Percentiles rank a stretch among this genome's conserved stretches.
phyloP scores from a whole-genome alignment of 2,888 invertebrate genomes.

The Hyposoter didymator region DNA sequence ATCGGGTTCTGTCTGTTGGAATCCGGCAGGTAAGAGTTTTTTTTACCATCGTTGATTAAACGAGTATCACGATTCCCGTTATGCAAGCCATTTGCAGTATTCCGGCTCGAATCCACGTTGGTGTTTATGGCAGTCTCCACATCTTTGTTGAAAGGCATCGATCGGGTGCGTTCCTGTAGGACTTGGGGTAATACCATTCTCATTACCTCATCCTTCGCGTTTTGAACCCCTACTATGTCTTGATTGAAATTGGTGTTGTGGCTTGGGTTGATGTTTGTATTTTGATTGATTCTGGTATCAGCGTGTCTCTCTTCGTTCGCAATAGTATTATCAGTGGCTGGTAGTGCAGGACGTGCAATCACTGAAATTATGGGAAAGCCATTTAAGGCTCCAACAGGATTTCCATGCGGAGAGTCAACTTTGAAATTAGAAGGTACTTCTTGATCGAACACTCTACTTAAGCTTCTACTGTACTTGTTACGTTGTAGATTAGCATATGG shows the following conservation, averaged over 20 bases:
- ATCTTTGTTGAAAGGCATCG: slow-evolving; percentile 32
- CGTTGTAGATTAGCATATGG: background rate
- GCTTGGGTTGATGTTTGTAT: slow-evolving; percentile 60
- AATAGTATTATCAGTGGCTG: slow-evolving; percentile 44
- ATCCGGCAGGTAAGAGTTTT: background rate
- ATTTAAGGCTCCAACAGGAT: background rate
- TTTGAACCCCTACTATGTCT: slow-evolving; percentile 66
- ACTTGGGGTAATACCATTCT: slow-evolving; percentile 70
- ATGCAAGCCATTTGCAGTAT: background rate
- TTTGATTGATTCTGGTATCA: slow-evolving; percentile 54
- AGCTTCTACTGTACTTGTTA: background rate
- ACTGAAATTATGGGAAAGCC: background rate
- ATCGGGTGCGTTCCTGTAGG: slow-evolving; percentile 32
- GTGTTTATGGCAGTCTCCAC: slow-evolving; percentile 24
- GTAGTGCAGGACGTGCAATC: slow-evolving; percentile 20
- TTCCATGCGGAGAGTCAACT: background rate
- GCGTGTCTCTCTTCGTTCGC: slow-evolving; percentile 39
- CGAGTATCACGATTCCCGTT: slow-evolving; percentile 15
- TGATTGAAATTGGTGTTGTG: slow-evolving; percentile 74
- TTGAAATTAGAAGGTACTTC: background rate
- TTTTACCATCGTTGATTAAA: background rate
- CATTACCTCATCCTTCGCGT: slow-evolving; percentile 69
- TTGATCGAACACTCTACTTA: background rate
- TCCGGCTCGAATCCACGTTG: slow-evolving; percentile 14
- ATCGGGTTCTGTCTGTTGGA: background rate